phyloP scores from a whole-genome alignment of 2,113 vertebrate genomes.

The Nansenia antarctica region DNA sequence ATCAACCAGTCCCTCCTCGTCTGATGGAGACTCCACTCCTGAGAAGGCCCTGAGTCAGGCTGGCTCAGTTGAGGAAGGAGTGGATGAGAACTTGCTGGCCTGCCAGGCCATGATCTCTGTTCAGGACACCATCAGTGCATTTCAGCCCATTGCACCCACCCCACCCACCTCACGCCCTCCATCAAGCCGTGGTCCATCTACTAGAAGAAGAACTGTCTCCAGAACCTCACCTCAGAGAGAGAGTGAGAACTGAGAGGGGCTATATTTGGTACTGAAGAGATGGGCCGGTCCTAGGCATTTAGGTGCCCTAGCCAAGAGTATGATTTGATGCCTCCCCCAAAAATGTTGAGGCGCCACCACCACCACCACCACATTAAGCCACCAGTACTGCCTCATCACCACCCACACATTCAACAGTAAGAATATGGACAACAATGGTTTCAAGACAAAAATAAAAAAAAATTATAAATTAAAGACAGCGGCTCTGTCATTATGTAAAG shows the following conservation, averaged over 20 bases:
- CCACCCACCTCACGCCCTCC: neutral
- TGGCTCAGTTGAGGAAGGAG: neutral
- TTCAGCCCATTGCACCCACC: neutral
- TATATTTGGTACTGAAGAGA: no score
- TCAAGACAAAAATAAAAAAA: no score
- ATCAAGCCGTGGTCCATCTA: neutral
- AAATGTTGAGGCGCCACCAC: no score
- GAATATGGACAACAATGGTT: no score
- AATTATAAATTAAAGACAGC: no score
- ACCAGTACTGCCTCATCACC: no score
- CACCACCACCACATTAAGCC: no score
- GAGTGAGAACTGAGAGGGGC: neutral
- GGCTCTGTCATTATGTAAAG: no score
- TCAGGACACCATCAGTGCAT: neutral
- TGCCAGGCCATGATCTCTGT: neutral
- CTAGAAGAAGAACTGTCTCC: neutral
- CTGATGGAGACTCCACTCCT: neutral
- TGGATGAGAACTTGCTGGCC: neutral
- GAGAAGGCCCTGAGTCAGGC: neutral
- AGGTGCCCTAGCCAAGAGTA: no score
- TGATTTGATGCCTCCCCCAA: no score
- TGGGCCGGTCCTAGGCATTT: no score
- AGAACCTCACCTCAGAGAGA: neutral
- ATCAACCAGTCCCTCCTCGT: neutral
- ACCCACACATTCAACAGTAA: no score